These are phyloP conservation scores for Dipodomys merriami DNA, from an alignment of 2,113 vertebrate genomes.

Conservation along the genomic window DNA sequence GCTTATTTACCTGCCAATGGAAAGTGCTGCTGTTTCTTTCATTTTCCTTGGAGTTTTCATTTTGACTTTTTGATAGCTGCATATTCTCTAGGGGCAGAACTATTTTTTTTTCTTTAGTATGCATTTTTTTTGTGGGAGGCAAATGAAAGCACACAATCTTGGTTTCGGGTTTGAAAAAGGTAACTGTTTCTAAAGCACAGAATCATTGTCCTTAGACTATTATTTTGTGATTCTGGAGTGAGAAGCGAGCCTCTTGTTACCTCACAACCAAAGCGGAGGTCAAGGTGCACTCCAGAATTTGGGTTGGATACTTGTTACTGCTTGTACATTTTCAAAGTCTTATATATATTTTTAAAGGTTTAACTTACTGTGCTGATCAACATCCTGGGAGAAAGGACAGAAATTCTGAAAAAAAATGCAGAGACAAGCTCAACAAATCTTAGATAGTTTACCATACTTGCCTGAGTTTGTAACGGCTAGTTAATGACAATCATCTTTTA, in stretches of 20 bases:
- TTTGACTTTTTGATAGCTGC: conserved; percentile 70
- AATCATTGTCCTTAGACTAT: conserved; percentile 59
- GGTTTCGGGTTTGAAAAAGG: conserved; percentile 62
- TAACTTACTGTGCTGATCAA: neutral
- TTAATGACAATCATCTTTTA: neutral
- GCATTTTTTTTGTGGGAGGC: conserved; percentile 38
- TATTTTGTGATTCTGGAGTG: conserved; percentile 8
- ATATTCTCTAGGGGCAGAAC: conserved; percentile 46
- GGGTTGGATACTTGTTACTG: neutral
- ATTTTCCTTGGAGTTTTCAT: conserved; percentile 73
- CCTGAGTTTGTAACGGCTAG: neutral
- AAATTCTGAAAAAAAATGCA: neutral
- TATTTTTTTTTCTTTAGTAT: conserved; percentile 13
- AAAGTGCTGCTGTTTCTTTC: conserved; percentile 65
- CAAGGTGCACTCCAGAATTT: neutral
- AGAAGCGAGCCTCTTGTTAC: conserved; percentile 9
- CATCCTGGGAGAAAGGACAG: neutral
- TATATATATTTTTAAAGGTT: neutral
- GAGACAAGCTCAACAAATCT: neutral
- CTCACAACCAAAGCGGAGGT: neutral
- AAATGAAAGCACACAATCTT: conserved; percentile 52
- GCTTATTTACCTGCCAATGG: conserved; percentile 49
- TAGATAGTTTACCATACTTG: neutral
- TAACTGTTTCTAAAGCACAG: conserved; percentile 60
- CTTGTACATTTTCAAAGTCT: conserved; percentile 31